Percentiles rank a stretch among this genome's conserved stretches.
Evolutionary conservation across 2,888 invertebrate genomes (phyloP).

Genomic region (Callimorpha dominula): DNA sequence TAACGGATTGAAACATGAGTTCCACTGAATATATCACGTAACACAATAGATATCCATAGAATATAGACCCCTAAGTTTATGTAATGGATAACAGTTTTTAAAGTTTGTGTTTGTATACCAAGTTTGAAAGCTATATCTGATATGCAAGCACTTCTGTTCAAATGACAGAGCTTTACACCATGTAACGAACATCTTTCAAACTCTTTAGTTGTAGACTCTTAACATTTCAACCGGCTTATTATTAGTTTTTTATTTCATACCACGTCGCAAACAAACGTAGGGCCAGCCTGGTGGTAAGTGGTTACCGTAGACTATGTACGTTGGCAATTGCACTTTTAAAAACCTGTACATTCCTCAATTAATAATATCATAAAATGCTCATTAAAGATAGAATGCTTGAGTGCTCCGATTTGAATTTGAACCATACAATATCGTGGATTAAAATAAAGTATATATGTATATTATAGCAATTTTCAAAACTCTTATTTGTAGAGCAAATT

Average conservation of each 20-base stretch:
- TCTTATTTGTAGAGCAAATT: conserved; percentile 36
- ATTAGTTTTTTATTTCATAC: background rate
- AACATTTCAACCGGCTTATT: background rate
- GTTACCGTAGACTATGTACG: too few species aligned
- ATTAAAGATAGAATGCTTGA: background rate
- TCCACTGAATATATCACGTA: background rate
- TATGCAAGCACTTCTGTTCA: background rate
- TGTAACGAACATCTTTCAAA: background rate
- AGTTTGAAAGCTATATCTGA: background rate
- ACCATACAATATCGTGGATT: background rate
- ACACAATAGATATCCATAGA: background rate
- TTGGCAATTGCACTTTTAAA: too few species aligned
- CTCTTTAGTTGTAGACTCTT: background rate
- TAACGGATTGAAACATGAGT: background rate
- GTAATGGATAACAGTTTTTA: background rate
- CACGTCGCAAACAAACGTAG: background rate
- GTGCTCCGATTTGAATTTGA: background rate
- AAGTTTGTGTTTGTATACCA: background rate
- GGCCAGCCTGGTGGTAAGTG: too few species aligned
- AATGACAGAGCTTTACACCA: background rate
- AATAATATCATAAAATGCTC: background rate
- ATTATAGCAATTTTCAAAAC: conserved; percentile 35
- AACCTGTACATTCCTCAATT: background rate
- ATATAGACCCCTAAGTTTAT: background rate
- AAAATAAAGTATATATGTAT: conserved; percentile 21